Conservation (phyloP, 2,797 vertebrate species). For the Coendou prehensilis region DNA sequence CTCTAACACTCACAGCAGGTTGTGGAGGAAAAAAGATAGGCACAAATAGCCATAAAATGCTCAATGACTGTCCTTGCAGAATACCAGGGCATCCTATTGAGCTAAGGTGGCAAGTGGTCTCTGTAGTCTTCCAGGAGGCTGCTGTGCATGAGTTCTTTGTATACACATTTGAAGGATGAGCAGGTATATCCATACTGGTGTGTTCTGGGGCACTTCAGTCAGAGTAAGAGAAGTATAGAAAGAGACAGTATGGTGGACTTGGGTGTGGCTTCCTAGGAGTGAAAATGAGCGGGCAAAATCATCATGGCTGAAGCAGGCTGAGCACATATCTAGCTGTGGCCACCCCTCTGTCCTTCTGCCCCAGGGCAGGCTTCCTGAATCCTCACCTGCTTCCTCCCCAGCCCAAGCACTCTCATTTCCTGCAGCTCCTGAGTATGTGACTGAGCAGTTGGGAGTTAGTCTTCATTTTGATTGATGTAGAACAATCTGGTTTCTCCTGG, state of each 20-base stretch:
- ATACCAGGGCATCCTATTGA: neutral
- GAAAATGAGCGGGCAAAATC: neutral
- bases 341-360: rapidly evolving
- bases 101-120: neutral
- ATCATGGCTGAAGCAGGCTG: neutral
- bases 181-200: neutral
- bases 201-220: neutral
- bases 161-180: neutral
- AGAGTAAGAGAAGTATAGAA: neutral
- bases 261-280: neutral
- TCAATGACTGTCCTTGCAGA: neutral
- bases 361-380: rapidly evolving
- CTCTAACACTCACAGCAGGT: neutral
- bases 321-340: neutral
- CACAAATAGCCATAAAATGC: neutral
- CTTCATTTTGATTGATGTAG: neutral
- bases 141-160: neutral
- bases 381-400: neutral
- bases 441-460: neutral
- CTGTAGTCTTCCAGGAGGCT: too few species aligned
- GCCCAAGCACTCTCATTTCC: neutral
- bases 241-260: neutral
- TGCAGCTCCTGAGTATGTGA: neutral
- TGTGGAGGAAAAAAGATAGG: neutral
- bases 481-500: neutral